A percentile compares a stretch with the other conserved stretches of the same genome.
Evolutionary conservation across 2,113 vertebrate species (phyloP).

Genomic region (Chamaetylas fuelleborni): DNA sequence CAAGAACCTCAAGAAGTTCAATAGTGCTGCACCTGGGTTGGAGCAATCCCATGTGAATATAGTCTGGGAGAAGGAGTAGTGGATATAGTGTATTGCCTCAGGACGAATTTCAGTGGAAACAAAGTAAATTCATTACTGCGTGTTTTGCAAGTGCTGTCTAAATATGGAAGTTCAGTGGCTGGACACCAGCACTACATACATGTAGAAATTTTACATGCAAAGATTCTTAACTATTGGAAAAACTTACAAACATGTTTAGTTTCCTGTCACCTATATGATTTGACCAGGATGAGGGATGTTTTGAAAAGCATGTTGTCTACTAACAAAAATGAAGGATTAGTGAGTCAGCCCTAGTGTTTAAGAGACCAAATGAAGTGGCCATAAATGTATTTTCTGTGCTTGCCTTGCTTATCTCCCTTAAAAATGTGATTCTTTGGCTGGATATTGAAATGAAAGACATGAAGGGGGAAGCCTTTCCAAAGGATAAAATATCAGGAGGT

Average conservation of each 20-base stretch:
- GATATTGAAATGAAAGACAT: background rate
- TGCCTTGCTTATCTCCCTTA: background rate
- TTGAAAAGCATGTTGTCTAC: background rate
- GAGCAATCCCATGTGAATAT: background rate
- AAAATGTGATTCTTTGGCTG: background rate
- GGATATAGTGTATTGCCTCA: background rate
- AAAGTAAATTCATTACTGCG: background rate
- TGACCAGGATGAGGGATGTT: background rate
- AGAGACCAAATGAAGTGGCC: background rate
- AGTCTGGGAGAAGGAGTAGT: background rate
- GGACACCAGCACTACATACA: background rate
- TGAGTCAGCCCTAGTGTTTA: background rate
- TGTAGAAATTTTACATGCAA: background rate
- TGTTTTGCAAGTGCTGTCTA: background rate
- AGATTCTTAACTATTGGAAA: background rate
- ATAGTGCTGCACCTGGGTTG: accelerated
- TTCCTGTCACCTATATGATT: background rate
- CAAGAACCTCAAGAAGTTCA: background rate
- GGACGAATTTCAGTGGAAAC: background rate
- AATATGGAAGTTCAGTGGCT: background rate
- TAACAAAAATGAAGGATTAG: background rate
- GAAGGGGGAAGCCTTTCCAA: background rate
- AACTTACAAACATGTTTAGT: background rate
- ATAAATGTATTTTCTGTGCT: background rate
- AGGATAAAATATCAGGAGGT: background rate